Evolutionary conservation across 2,888 invertebrate species (phyloP).

Genomic region (Steinernema scapterisci): DNA sequence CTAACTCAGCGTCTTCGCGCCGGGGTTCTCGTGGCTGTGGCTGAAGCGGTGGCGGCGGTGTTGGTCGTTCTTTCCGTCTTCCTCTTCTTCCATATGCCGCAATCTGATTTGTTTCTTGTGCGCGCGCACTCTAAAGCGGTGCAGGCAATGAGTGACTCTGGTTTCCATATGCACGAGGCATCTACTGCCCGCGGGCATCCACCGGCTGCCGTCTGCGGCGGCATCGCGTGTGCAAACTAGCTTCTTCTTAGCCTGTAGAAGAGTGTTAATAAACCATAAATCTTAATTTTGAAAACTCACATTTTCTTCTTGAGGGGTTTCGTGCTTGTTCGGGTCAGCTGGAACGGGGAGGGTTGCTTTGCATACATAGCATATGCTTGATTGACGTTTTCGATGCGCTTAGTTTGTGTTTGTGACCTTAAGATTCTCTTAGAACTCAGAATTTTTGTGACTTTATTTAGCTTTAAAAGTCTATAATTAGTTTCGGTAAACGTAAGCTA

Average conservation of each 20-base stretch:
- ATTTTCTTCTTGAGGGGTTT: neutral
- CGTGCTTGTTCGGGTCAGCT: neutral
- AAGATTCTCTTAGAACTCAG: neutral
- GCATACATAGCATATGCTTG: neutral
- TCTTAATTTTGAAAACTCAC: neutral
- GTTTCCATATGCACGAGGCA: conserved; percentile 16
- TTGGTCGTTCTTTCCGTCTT: neutral
- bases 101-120: conserved; percentile 30
- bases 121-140: neutral
- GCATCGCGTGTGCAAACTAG: conserved; percentile 19
- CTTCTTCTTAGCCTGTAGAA: no score
- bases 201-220: conserved; percentile 10
- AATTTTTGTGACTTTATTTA: no score
- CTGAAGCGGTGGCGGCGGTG: neutral
- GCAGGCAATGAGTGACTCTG: neutral
- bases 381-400: conserved; percentile 15
- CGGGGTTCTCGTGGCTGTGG: conserved; percentile 19
- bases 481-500: no score
- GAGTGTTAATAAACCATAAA: neutral
- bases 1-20: conserved; percentile 9
- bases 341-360: neutral
- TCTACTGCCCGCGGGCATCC: conserved; percentile 15
- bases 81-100: conserved; percentile 31
- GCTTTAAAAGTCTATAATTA: no score
- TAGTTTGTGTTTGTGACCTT: neutral